Evolutionary conservation across 2,113 vertebrate genomes (phyloP), one percentile per base, ranked within the genome.

Genomic region (Apaloderma vittatum): DNA sequence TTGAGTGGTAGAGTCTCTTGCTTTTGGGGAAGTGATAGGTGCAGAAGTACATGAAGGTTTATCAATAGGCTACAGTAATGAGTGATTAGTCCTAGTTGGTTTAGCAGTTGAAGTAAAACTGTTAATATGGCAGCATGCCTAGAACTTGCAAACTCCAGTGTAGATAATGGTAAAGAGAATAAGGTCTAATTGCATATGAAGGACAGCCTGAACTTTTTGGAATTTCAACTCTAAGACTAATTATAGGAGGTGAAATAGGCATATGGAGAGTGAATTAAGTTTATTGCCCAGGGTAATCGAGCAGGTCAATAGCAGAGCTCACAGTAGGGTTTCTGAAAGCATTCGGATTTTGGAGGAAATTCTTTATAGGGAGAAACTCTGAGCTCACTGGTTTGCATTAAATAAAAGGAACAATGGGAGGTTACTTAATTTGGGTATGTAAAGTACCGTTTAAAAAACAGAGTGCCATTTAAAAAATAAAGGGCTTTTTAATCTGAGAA

Each of bases 351-450:
- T 77, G 26, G n/a, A 94, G 71, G 66, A 73, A 74, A 67, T 57
- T 71, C 51, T 86, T 43, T 52, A n/a, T 22, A 34, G 13, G 43
- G 75, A 92, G 78, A 59, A 66, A 46, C 55, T 72, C 49, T 70
- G 71, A 86, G 29, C 78, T 92, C 23, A 26, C 74, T 71, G 37
- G 23, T 84, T 91, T 85, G 14, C 32, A 54, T 85, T 79, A 95
- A 73, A 88, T 82, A 66, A 93, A 90, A 90, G 43, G 29, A 83
- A 83, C 63, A 83, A 49, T 77, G 55, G 43, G 85, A 86, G 67
- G 74, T 95, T 91, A 66, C 75, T 92, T 86, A 76, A 90, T 80
- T 82, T 93, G 74, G 43, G 8, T 79, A 86, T 77, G 16, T 79
- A 70, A 92, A 83, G 68, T 66, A 77, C 30, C 24, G 43, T 48